Percentiles rank a stretch among this genome's conserved stretches.
These are phyloP conservation scores for Nemotelus pantherinus DNA, from an alignment of 2,888 invertebrate genomes.

Conservation along the genomic window DNA sequence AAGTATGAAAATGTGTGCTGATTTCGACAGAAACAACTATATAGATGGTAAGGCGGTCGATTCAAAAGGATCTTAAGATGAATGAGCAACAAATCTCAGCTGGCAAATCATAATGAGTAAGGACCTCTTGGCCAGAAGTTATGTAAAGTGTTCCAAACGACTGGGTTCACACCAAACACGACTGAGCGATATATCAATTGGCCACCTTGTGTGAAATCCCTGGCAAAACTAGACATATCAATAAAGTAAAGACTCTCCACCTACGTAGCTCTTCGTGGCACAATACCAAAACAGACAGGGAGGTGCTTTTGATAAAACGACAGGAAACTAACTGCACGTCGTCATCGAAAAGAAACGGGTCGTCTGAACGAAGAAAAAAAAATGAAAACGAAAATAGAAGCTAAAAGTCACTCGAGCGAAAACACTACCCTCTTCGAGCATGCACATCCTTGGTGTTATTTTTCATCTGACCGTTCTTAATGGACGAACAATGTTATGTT, in stretches of 20 bases:
- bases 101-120: constrained; percentile 37
- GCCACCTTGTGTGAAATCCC: constrained; percentile 6
- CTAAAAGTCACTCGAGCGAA: constrained; percentile 48
- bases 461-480: constrained; percentile 48
- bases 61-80: neutral
- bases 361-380: constrained; percentile 9
- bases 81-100: constrained; percentile 33
- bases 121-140: constrained; percentile 12
- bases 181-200: constrained; percentile 38
- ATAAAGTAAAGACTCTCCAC: neutral
- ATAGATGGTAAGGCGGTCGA: too few relatives aligned
- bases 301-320: neutral
- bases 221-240: constrained; percentile 27
- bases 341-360: too few relatives aligned
- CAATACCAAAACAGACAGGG: too few relatives aligned
- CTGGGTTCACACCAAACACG: neutral
- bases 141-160: constrained; percentile 32
- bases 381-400: constrained; percentile 24
- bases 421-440: constrained; percentile 50
- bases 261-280: too few relatives aligned
- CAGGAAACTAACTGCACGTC: neutral
- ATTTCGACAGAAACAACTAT: too few relatives aligned
- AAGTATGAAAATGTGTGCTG: too few relatives aligned
- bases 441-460: constrained; percentile 40
- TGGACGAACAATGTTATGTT: constrained; percentile 48